phyloP scores from a whole-genome alignment of 1,140 invertebrate species.

The Drosophila sp. region DNA sequence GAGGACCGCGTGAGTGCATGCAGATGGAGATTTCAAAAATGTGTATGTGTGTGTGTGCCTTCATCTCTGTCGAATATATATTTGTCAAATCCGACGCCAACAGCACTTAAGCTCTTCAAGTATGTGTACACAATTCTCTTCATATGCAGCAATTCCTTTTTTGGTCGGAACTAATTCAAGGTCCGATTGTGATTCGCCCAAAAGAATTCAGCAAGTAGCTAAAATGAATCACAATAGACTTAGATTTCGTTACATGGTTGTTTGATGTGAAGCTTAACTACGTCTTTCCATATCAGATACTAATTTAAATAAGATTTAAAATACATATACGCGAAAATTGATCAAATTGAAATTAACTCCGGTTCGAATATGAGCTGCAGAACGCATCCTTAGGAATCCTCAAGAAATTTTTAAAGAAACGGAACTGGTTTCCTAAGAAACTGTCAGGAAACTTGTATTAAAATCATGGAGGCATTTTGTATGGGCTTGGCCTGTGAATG shows the following conservation, averaged over 20 bases:
- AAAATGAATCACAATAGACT: neutral
- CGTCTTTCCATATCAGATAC: too few species aligned
- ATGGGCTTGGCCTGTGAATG: too few species aligned
- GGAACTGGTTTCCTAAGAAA: too few species aligned
- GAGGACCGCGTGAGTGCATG: constrained; percentile 50
- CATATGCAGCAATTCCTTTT: neutral
- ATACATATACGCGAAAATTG: too few species aligned
- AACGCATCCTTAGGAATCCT: too few species aligned
- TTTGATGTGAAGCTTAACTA: too few species aligned
- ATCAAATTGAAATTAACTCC: too few species aligned
- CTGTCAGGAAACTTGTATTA: too few species aligned
- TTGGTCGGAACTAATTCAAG: neutral
- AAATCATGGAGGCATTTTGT: too few species aligned
- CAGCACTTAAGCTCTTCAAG: constrained; percentile 55
- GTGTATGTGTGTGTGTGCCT: constrained; percentile 7
- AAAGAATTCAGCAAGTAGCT: neutral
- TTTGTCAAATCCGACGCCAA: constrained; percentile 56
- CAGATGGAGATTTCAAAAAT: constrained; percentile 33
- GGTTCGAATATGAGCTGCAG: too few species aligned
- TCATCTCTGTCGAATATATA: constrained; percentile 49
- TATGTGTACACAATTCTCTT: constrained; percentile 9
- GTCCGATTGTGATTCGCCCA: neutral
- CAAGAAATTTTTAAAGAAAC: too few species aligned
- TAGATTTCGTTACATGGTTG: neutral
- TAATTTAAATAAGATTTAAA: too few species aligned